These are phyloP conservation scores for Phodopus roborovskii DNA, from an alignment of 2,113 vertebrate genomes.

Conservation along the genomic window DNA sequence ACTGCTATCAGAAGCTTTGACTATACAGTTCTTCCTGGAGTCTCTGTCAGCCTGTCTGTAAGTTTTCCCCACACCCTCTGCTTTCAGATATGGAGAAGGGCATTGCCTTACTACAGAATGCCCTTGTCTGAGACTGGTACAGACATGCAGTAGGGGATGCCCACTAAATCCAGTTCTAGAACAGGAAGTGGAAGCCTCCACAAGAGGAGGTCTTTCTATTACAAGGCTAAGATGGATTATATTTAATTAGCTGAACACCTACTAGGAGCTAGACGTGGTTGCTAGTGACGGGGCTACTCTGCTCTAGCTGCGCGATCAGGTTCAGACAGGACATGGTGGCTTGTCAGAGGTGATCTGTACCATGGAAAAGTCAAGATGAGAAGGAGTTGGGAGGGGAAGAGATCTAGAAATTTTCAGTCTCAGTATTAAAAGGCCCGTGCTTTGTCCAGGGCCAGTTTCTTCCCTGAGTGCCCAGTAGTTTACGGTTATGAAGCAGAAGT, in stretches of 20 bases:
- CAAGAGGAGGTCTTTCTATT: accelerated
- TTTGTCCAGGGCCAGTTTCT: too few species aligned
- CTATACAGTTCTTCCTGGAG: accelerated
- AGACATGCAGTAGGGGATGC: accelerated
- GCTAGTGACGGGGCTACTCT: accelerated
- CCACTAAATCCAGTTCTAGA: neutral
- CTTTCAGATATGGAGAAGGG: neutral
- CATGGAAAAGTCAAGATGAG: neutral
- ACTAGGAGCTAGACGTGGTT: neutral
- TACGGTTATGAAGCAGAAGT: neutral
- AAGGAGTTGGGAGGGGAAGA: neutral
- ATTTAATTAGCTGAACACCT: neutral
- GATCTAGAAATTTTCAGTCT: accelerated
- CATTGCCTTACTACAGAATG: neutral
- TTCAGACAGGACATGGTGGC: neutral
- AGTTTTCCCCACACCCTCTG: neutral
- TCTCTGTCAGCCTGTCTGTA: too few species aligned
- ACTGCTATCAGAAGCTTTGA: neutral
- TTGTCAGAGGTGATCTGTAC: accelerated
- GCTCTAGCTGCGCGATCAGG: neutral
- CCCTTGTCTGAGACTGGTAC: neutral
- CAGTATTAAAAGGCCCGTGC: accelerated
- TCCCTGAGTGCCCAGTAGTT: neutral
- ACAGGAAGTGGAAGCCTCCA: too few species aligned
- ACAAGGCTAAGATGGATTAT: accelerated